These are phyloP conservation scores for Rhinoraja longicauda DNA, from an alignment of 2,797 vertebrate genomes.

Conservation along the genomic window DNA sequence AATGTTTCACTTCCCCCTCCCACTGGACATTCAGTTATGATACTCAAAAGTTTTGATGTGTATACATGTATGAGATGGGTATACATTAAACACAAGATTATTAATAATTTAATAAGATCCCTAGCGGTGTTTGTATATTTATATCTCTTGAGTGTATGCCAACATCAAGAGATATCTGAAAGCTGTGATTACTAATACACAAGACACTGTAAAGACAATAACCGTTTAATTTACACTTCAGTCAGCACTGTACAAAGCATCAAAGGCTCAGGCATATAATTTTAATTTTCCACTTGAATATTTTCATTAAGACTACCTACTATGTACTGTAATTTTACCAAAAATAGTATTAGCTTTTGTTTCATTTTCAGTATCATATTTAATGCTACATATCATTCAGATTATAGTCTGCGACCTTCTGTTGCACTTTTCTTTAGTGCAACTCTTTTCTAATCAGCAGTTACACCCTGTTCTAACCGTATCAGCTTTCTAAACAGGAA, in stretches of 20 bases:
- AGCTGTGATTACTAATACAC: slow-evolving; percentile 20
- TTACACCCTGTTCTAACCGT: slow-evolving; percentile 28
- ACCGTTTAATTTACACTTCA: slow-evolving; percentile 24
- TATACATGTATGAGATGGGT: background rate
- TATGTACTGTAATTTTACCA: background rate
- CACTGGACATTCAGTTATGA: background rate
- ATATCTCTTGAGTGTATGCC: background rate
- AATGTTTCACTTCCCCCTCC: background rate
- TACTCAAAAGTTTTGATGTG: background rate
- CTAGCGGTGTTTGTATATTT: background rate
- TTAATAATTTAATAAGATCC: background rate
- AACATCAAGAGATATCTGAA: slow-evolving; percentile 4
- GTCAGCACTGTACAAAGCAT: background rate
- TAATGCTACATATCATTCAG: background rate
- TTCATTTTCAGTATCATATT: background rate
- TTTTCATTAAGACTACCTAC: background rate
- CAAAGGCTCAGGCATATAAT: background rate
- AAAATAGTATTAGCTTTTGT: background rate
- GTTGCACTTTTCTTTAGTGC: background rate
- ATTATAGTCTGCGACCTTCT: background rate
- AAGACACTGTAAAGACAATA: background rate
- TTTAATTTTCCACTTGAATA: background rate
- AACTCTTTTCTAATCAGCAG: background rate
- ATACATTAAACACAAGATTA: background rate
- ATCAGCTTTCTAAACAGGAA: slow-evolving; percentile 29